phyloP scores from a whole-genome alignment of 1,140 invertebrate species.

The Gryon sp. region DNA sequence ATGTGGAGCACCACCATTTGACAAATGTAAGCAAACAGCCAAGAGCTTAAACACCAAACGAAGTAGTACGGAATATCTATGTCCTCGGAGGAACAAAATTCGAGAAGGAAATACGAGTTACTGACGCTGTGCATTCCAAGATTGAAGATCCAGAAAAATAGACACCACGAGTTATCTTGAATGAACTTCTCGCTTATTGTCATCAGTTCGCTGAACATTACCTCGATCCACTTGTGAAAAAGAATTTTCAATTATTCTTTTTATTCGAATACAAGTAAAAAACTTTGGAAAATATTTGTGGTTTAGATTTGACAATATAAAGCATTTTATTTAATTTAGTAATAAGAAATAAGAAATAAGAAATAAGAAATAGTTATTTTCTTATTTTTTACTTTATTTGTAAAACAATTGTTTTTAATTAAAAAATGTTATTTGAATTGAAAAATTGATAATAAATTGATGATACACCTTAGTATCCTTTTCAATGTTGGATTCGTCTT shows the following conservation, averaged over 20 bases:
- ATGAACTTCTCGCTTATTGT: conserved; percentile 62
- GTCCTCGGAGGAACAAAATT: conserved; percentile 17
- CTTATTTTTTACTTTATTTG: no score
- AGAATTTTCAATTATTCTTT: not conserved
- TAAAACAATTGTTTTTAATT: not conserved
- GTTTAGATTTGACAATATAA: no score
- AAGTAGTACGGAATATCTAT: conserved; percentile 18
- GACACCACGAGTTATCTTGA: conserved; percentile 64
- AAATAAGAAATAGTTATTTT: no score
- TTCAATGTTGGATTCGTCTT: conserved; percentile 37
- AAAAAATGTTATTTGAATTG: not conserved
- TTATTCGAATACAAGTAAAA: not conserved
- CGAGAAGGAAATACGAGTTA: conserved; percentile 67
- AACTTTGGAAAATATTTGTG: not conserved
- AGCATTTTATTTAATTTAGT: no score
- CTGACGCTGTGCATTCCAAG: conserved; percentile 67
- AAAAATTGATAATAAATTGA: no score
- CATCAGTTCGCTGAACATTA: conserved; percentile 69
- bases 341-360: no score
- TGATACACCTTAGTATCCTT: conserved; percentile 49
- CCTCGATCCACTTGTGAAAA: conserved; percentile 67
- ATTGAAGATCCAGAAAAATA: conserved; percentile 71
- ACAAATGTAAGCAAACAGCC: conserved; percentile 62
- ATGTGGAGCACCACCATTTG: conserved; percentile 68
- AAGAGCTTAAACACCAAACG: conserved; percentile 59